Evolutionary conservation across 1,140 invertebrate species (phyloP), one percentile per base, ranked within the genome.

Genomic region (Dreissena rostriformis): DNA sequence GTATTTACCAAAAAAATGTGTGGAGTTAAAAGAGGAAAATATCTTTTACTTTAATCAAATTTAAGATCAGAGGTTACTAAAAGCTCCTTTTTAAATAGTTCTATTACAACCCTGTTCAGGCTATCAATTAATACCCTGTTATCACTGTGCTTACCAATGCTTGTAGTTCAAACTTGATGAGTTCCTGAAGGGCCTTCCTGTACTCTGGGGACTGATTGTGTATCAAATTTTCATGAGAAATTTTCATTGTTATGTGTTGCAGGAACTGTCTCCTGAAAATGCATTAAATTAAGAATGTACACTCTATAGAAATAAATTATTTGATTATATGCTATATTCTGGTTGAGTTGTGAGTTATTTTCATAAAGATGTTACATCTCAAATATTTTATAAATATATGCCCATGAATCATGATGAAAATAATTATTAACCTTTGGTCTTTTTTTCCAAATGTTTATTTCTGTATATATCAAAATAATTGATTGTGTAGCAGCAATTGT

Each of bases 121-220:
- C 24, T n/a, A 2, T 19, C 19, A n/a, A 63, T n/a, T 63, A 63
- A 4, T 11, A 24, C 19, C 19, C 61, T n/a, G 61, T 6, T 63
- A 24, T 24, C 2, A 8, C 28, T 73, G 49, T 8, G 29, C 74
- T 71, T 84, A 84, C 82, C 63, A 84, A 29, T 28, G 82, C 82
- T 28, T 78, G 82, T 15, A 84, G 65, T 39, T 84, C 82, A 84
- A 68, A 84, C 39, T 84, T 84, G n/a, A 84, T 84, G 12, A 84
- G 82, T 53, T 84, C 82, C 24, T 84, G 82, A 22, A 84, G 52
- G 39, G 82, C 82, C 22, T 76, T 49, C 61, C 82, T 75, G 67
- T 84, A 84, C 55, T 84, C 82, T 51, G 82, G 82, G 26, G 80
- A 82, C 49, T 82, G 80, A 22, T 82, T 82, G 29, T 75, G 71